Conservation (phyloP, 2,888 invertebrate species). For the Lepeophtheirus nordmannii region DNA sequence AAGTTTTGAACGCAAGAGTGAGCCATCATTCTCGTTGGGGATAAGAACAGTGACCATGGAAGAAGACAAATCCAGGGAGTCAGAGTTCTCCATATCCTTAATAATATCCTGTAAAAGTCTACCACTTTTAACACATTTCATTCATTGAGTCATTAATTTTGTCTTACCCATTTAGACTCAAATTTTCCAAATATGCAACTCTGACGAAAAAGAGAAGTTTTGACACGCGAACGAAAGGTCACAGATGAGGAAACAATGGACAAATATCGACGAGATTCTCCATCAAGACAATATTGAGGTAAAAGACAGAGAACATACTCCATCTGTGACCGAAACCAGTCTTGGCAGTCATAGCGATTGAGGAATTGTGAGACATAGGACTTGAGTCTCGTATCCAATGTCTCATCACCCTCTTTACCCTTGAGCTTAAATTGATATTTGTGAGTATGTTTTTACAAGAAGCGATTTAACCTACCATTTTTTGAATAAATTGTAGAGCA, state of each 20-base stretch:
- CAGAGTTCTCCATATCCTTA: neutral
- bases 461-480: neutral
- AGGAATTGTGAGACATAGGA: neutral
- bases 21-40: neutral
- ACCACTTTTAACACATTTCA: neutral
- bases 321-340: constrained; percentile 7
- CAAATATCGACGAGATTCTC: neutral
- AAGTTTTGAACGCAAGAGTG: neutral
- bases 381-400: neutral
- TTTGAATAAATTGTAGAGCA: constrained; percentile 4
- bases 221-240: neutral
- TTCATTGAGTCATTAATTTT: neutral
- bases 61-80: neutral
- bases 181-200: neutral
- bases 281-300: neutral
- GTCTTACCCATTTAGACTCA: neutral
- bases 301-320: neutral
- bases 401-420: neutral
- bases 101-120: neutral
- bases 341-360: constrained; percentile 4
- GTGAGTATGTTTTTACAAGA: no score
- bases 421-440: neutral
- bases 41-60: neutral
- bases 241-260: neutral
- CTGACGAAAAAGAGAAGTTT: neutral